Base-by-base conservation (phyloP, 2,113 vertebrate genomes). In the Callorhinus ursinus region DNA sequence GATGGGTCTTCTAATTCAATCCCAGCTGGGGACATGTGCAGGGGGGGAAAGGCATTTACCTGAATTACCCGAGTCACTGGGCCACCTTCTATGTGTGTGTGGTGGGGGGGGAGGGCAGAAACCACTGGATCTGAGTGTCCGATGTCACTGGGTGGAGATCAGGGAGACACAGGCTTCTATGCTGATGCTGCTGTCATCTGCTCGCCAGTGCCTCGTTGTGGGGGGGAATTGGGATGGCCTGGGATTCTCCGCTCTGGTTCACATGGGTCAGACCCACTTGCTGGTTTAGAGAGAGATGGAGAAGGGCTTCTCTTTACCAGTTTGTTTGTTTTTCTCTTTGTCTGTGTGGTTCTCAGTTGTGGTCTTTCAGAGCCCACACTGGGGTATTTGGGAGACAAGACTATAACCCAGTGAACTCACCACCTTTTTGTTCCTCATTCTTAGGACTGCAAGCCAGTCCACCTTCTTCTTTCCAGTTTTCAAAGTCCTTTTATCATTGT, bases 161-260 rank as follows among this genome's bases (percentile, higher is more conserved):
- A 53, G 57, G 31, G 57, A 67, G 12, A 67, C 1, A 7, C 26
- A 3, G 39, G 7, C 31, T 49, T 82, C 21, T 1, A 31, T 5
- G 26, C 22, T 67, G 26, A 21, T 5, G 24, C 5, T 71, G 59
- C 1, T 12, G 4, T 61, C 33, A 28, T 42, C 24, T 19, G 36
- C 39, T 49, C 1, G 0, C 36, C 16, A 7, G 57, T 7, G 15
- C 59, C 53, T 65, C 18, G 9, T 18, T 15, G 15, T 18, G 18
- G 19, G 1, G 11, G 19, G 0, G 4, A 31, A 36, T 3, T n/a
- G 19, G 28, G 24, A 1, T 31, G 61, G 12, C 63, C 42, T 7
- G 19, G 46, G 10, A 4, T 1, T 63, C 14, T 1, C 39, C 36
- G 63, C 16, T 80, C 11, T 4, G 81, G 6, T 4, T 6, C 15